A percentile compares a stretch with the other conserved stretches of the same genome.
Evolutionary conservation across 30 jellyfish, hydroid and myxozoan species (phyloP).

Genomic region (Aurelia coerulea): DNA sequence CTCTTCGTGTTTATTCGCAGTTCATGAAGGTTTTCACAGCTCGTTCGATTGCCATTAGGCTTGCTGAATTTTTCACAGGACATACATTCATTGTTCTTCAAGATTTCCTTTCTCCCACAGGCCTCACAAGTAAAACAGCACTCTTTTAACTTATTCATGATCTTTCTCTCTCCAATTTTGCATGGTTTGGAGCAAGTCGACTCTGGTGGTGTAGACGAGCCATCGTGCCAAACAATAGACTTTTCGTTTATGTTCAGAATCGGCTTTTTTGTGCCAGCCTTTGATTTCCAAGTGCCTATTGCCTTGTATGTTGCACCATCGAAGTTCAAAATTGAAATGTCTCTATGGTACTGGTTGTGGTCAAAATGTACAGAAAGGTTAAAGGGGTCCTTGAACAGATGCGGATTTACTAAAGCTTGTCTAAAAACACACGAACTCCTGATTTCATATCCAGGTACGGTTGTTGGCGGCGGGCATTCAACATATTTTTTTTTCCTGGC

Average conservation of each 20-base stretch:
- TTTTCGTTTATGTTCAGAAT: not conserved
- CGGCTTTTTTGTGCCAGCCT: not conserved
- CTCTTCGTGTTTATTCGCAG: not conserved
- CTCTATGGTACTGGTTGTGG: not conserved
- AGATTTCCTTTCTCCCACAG: slow-evolving; percentile 31
- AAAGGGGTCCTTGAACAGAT: not conserved
- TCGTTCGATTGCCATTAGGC: slow-evolving; percentile 8
- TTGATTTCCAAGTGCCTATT: not conserved
- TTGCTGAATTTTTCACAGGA: slow-evolving; percentile 14
- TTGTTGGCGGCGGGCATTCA: no score
- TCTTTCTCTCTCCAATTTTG: slow-evolving; percentile 23
- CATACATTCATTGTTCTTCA: slow-evolving; percentile 37
- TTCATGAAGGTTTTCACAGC: slow-evolving; percentile 23
- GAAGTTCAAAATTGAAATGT: not conserved
- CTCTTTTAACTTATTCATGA: not conserved
- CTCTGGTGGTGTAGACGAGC: not conserved
- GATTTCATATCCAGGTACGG: no score
- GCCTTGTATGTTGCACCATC: not conserved
- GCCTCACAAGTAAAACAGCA: slow-evolving; percentile 62
- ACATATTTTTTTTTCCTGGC: no score
- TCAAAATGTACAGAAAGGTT: not conserved
- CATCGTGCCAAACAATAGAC: slow-evolving; percentile 19
- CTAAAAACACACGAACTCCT: no score
- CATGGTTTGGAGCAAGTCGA: slow-evolving; percentile 62
- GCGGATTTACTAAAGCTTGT: no score